Evolutionary conservation across 2,797 vertebrate species (phyloP), one percentile per base, ranked within the genome.

Genomic region (Epinephelus malabaricus): DNA sequence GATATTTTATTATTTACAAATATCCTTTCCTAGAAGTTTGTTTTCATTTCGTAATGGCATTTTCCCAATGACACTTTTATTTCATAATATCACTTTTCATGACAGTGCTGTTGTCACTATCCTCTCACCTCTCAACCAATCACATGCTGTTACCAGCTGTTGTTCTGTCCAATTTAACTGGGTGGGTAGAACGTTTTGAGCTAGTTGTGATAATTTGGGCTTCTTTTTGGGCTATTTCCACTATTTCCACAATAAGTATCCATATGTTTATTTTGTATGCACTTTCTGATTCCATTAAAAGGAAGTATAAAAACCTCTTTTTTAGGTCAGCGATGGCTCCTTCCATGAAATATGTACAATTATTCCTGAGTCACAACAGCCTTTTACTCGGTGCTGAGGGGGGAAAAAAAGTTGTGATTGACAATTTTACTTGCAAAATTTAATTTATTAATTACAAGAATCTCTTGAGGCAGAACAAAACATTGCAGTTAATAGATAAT

Each of bases 381-480:
- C 38, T 61, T 53, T 38, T 40, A 3, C 21, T 59, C 21, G 0
- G 23, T 8, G 2, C 17, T 25, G 11, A 23, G 12, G 1, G 46
- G 15, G 15, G 12, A 5, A 17, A 25, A 25, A 49, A 40, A 46
- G 2, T 6, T 63, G 3, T 9, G 23, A 68, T 17, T 65, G 50
- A 64, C n/a, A 49, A 34, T 64, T 74, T 50, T 2, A 49, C 45
- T 60, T 53, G 14, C 43, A 54, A 12, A 69, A 47, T 47, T 30
- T 59, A 43, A 38, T 71, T 67, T 73, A 72, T 27, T 62, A 49
- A 69, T 80, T 51, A 56, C 18, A n/a, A 21, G 21, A 23, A 19
- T 70, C 65, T 71, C 62, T 25, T 23, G 61, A 65, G 51, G 69
- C 51, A 43, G 65, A 81, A 66, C 43, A 45, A 75, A 70, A 38